Base-by-base conservation (phyloP, 2,797 vertebrate genomes). In the Rhinatrema bivittatum region DNA sequence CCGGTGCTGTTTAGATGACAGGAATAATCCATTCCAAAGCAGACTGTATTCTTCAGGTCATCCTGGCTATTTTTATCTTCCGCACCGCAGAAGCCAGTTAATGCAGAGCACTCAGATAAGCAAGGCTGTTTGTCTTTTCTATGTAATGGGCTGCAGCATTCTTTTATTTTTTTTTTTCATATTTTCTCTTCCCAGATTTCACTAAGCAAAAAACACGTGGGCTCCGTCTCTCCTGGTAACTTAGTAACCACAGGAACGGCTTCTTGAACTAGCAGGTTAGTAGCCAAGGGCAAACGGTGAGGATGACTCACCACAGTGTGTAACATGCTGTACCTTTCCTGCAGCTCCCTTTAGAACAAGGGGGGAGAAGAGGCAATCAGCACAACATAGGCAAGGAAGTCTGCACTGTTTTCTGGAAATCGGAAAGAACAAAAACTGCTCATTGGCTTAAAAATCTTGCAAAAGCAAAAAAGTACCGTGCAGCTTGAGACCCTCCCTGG, bases 181-280 rank as follows among this genome's bases (percentile, higher is more conserved):
- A 18, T 16, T 15, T 18, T 41, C 20, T 23, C 13, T 38, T 12
- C 13, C 23, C 29, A 26, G 37, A 29, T 31, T n/a, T 29, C 22
- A 29, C 39, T 37, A 22, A 36, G 21, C 29, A 25, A 16, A 39
- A 10, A 20, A 42, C 6, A 7, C 20, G n/a, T n/a, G n/a, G 10
- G 5, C 24, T 30, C 7, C 13, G 4, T 11, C 9, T 29, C 16
- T 14, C 9, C 21, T 35, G 36, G 60, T 70, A 70, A 60, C 51
- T 43, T 59, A 65, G 59, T 65, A 68, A 72, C 56, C 22, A 20
- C 32, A 41, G 39, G 39, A 10, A 32, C 17, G 25, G 52, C 40
- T 29, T 31, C 27, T 42, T 44, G 9, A 19, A 24, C 29, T 19
- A 13, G n/a, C 15, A 26, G 16, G 20, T 36, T 41, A 61, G 36